These are phyloP conservation scores for Myiotriccus ornatus DNA, from an alignment of 2,797 vertebrate species.

Conservation along the genomic window DNA sequence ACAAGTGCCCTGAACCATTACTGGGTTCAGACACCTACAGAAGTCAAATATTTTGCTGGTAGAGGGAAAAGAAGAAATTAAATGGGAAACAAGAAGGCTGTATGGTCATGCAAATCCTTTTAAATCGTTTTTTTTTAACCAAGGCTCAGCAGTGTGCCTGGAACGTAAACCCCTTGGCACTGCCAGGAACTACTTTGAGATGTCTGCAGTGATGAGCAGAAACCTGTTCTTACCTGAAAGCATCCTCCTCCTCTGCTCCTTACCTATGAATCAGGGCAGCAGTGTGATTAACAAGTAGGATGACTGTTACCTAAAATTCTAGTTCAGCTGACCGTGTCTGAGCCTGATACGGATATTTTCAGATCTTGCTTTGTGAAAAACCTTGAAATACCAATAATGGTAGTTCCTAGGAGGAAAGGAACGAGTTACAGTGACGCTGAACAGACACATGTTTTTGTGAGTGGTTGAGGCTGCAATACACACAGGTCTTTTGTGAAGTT, in stretches of 20 bases:
- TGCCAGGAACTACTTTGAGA: neutral
- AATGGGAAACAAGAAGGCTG: neutral
- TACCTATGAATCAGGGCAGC: rapidly evolving
- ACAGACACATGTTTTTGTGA: neutral
- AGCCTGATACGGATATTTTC: neutral
- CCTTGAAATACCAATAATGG: neutral
- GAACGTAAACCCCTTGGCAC: neutral
- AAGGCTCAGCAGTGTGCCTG: neutral
- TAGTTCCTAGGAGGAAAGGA: neutral
- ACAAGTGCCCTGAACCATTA: neutral
- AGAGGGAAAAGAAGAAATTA: neutral
- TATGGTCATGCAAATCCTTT: neutral
- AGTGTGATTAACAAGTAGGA: neutral
- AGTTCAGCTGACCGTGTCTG: neutral
- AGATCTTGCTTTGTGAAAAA: neutral
- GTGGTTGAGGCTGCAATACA: neutral
- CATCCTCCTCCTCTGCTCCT: neutral
- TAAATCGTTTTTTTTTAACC: neutral
- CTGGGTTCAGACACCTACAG: neutral
- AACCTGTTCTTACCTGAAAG: neutral
- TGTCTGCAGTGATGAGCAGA: neutral
- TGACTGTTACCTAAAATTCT: neutral
- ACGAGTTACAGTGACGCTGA: too few relatives aligned
- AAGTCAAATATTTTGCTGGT: neutral
- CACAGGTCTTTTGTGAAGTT: neutral